phyloP scores from a whole-genome alignment of 2,888 invertebrate genomes.

The Euproctis similis region DNA sequence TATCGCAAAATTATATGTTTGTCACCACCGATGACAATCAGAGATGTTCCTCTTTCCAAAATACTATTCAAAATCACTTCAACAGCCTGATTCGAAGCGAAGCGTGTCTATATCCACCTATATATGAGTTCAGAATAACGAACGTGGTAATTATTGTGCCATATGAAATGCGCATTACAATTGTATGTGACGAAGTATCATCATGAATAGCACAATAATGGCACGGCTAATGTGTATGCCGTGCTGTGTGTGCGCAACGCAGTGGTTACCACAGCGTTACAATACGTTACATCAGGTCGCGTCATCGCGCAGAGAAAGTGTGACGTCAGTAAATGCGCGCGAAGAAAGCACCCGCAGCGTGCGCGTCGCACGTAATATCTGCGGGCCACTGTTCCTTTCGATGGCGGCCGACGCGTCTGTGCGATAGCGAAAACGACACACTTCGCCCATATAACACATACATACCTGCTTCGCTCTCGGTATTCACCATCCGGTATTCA shows the following conservation, averaged over 20 bases:
- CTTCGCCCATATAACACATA: no score
- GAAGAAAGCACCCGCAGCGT: conserved; percentile 71
- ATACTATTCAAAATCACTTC: no score
- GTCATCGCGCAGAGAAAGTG: conserved; percentile 65
- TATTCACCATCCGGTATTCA: conserved; percentile 65
- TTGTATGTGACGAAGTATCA: no score
- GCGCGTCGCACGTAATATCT: conserved; percentile 44
- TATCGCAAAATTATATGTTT: no score
- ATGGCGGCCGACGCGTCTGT: conserved; percentile 61
- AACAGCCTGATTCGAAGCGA: no score
- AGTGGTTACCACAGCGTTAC: conserved; percentile 44
- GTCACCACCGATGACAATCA: no score
- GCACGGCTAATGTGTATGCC: no score
- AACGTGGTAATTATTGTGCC: no score
- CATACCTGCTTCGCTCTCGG: conserved; percentile 46
- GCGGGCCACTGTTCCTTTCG: conserved; percentile 63
- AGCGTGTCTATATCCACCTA: no score
- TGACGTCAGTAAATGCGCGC: conserved; percentile 62
- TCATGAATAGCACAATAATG: conserved; percentile 12
- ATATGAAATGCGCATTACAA: conserved; percentile 4
- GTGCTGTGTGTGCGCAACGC: conserved; percentile 11
- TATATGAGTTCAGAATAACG: no score
- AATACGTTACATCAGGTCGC: conserved; percentile 54
- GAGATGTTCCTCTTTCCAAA: no score
- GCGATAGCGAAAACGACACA: conserved; percentile 72